Evolutionary conservation across 2,797 vertebrate species (phyloP), one percentile per base, ranked within the genome.

Genomic region (Rhabdomys pumilio): DNA sequence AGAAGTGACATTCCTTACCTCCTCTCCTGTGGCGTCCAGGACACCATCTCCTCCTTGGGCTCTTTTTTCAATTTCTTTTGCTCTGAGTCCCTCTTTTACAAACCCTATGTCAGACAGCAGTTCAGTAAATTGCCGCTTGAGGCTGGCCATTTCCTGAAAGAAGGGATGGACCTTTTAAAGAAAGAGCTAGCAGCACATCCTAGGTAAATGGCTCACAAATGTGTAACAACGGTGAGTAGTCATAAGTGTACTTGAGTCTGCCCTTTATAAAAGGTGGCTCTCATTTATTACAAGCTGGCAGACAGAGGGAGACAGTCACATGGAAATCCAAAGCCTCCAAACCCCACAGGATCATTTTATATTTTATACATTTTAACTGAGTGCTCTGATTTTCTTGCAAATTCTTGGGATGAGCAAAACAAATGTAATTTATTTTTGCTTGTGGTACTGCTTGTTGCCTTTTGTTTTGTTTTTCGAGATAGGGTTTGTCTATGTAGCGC

Each of bases 91-190:
- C 81, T 99, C 99, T 88, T 99, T 99, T 93, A 99, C 99, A 98
- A 99, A 99, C 73, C 99, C 99, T 86, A 99, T 99, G 97, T 99
- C 99, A 0, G 99, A 99, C 81, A 99, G 98, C 95, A 99, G 98
- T 97, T 99, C 99, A 4, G 99, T 99, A 98, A 99, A 99, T 76
- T 99, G 99, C 69, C 99, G 99, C 98, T 99, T 99, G 97, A 99
- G 98, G 93, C 99, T 99, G 96, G 99, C 99, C 12, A 99, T 99
- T 98, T 99, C 99, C 99, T 99, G 89, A 80, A 97, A 41, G 44
- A 84, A 85, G 29, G 61, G 94, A 86, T 34, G 72, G 41, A 50
- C n/a, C 82, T 94, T 90, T 82, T 90, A 94, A 92, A 34, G 55
- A 75, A 31, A 53, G n/a, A 41, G 67, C 65, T 4, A 53, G 20